phyloP scores from a whole-genome alignment of 2,113 vertebrate genomes.

The Girardinichthys multiradiatus region DNA sequence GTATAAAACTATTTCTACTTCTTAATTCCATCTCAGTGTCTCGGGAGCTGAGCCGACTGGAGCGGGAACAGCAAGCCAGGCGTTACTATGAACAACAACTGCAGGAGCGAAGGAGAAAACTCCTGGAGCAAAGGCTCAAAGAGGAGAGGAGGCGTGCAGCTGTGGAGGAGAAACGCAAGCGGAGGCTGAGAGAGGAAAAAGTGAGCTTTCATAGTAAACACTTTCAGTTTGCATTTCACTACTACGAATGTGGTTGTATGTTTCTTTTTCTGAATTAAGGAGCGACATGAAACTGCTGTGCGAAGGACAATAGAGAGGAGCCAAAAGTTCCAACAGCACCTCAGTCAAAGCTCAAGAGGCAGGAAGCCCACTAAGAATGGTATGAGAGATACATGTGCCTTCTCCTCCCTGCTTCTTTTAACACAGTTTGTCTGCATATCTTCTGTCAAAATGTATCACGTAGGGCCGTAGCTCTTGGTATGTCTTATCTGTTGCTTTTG shows the following conservation, averaged over 20 bases:
- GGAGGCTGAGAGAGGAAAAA: conserved; percentile 88
- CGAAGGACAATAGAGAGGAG: conserved; percentile 90
- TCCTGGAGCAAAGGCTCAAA: conserved; percentile 88
- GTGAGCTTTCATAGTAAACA: conserved; percentile 68
- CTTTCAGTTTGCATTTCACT: background rate
- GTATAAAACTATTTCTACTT: background rate
- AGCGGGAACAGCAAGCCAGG: conserved; percentile 87
- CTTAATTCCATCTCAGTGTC: conserved; percentile 76
- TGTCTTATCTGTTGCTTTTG: conserved; percentile 40
- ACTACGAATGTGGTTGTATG: background rate
- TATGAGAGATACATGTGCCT: conserved; percentile 49
- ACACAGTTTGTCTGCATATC: conserved; percentile 29
- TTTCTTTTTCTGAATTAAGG: conserved; percentile 75
- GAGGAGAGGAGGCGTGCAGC: conserved; percentile 88
- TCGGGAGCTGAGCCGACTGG: conserved; percentile 86
- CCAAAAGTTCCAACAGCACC: conserved; percentile 85
- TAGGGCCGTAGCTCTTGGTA: conserved; percentile 14
- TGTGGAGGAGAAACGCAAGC: conserved; percentile 91
- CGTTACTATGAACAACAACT: conserved; percentile 90
- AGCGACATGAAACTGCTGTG: conserved; percentile 90
- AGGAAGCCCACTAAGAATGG: conserved; percentile 79
- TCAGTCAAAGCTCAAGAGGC: conserved; percentile 84
- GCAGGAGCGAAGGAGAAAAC: conserved; percentile 88
- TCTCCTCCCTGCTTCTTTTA: background rate
- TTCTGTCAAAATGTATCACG: background rate